Base-by-base conservation (phyloP, 2,888 invertebrate species). In the Heteromurus nitidus region DNA sequence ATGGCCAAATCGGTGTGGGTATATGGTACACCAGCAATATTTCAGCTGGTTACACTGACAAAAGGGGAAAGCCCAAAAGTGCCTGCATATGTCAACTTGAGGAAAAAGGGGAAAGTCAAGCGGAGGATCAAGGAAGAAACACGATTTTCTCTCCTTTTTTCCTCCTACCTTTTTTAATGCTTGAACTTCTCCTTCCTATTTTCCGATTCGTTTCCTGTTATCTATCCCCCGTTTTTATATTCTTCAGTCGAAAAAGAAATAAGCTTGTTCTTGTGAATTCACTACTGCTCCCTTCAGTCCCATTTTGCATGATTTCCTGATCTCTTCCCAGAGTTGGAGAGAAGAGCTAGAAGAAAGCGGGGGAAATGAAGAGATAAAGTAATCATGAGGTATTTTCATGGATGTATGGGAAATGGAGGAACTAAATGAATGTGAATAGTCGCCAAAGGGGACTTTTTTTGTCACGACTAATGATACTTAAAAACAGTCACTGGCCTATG, bases 401-500 rank as follows among this genome's bases (percentile, higher is more conserved):
- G 30, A 50, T 26, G 28, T 58, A 68, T 47, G 50, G 20, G 0
- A 20, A 0, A 18, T 30, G 55, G 55, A 20, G 28, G 20, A 36
- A 55, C 22, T 62, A 11, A 74, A 74, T 74, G 50, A 74, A 74
- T 65, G 74, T 65, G 65, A 65, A 42, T n/a, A 47, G 36, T 44
- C n/a, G 55, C 74, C 64, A 74, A 50, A 22, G 24, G 65, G 65
- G 28, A 65, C 65, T 74, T 65, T 18, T 65, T 55, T 53, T 74
- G 74, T 74, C 64, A 74, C 30, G 53, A 55, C 74, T 74, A 74
- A 74, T 74, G 74, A 74, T 74, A 74, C 65, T 65, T 74, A 74
- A 74, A 65, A 74, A 36, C 31, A 36, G 50, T 53, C 65, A 36
- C 65, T 62, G 47, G 36, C n/a, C n/a, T n/a, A n/a, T 65, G 53